These are phyloP conservation scores for Ectemnius lituratus DNA, from an alignment of 2,888 invertebrate species.

Conservation along the genomic window DNA sequence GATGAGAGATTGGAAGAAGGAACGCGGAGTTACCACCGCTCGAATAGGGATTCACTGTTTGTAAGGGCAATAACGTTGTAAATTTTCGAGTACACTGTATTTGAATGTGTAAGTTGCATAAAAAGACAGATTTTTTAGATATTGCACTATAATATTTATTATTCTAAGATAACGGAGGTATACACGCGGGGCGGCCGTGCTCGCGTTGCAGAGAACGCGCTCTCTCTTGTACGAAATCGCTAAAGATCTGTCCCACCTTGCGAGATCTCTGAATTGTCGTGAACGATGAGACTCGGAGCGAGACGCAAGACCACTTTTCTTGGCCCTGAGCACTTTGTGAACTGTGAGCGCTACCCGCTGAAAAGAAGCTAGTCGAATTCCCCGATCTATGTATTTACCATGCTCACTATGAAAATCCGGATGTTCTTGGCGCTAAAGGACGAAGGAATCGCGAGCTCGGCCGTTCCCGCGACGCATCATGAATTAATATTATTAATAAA, in stretches of 20 bases:
- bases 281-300: too few relatives aligned
- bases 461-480: slow-evolving; percentile 64
- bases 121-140: slow-evolving; percentile 76
- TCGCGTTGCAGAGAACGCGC: slow-evolving; percentile 37
- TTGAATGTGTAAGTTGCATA: slow-evolving; percentile 74
- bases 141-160: slow-evolving; percentile 76
- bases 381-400: too few relatives aligned
- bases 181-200: slow-evolving; percentile 28
- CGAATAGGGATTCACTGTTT: slow-evolving; percentile 71
- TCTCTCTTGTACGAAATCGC: slow-evolving; percentile 34
- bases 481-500: slow-evolving; percentile 69
- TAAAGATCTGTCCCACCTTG: too few relatives aligned
- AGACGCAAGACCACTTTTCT: too few relatives aligned
- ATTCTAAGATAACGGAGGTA: slow-evolving; percentile 50
- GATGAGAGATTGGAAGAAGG: slow-evolving; percentile 30
- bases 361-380: too few relatives aligned
- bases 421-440: not conserved
- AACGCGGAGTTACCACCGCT: slow-evolving; percentile 65
- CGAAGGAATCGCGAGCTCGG: slow-evolving; percentile 40
- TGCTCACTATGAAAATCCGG: not conserved
- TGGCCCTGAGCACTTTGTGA: too few relatives aligned
- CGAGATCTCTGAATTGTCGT: too few relatives aligned
- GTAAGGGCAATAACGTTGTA: slow-evolving; percentile 76
- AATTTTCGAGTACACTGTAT: slow-evolving; percentile 74
- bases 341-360: too few relatives aligned